A percentile compares a stretch with the other conserved stretches of the same genome.
These are phyloP conservation scores for Deroplatys truncata DNA, from an alignment of 2,888 invertebrate genomes.

Conservation along the genomic window DNA sequence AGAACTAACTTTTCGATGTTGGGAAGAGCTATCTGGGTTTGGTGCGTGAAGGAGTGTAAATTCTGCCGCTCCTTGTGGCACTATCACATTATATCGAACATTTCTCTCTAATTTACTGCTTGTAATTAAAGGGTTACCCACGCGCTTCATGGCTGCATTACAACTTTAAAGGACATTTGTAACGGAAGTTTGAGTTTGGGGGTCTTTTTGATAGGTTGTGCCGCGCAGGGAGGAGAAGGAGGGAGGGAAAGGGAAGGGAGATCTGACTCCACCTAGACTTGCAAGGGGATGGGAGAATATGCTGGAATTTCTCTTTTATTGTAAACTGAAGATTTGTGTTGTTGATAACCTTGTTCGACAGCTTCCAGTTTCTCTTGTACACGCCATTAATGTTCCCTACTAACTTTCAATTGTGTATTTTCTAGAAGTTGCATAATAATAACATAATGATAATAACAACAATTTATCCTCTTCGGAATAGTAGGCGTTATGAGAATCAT, in stretches of 20 bases:
- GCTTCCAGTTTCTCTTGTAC: not conserved
- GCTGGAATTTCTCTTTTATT: not conserved
- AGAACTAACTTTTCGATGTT: conserved; percentile 24
- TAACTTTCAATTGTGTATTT: not conserved
- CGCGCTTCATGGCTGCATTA: conserved; percentile 30
- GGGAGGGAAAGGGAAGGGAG: not conserved
- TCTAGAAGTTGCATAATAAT: too few species aligned
- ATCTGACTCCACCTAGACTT: not conserved
- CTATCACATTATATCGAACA: conserved; percentile 34
- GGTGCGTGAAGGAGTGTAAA: conserved; percentile 33
- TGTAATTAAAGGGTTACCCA: conserved; percentile 34
- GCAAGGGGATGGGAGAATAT: not conserved
- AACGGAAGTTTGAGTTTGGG: conserved; percentile 27
- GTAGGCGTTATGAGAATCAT: too few species aligned
- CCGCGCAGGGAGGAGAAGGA: not conserved
- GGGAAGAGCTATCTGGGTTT: conserved; percentile 32
- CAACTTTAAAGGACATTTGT: conserved; percentile 30
- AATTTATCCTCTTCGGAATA: too few species aligned
- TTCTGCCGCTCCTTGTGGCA: conserved; percentile 28
- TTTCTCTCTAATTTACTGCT: conserved; percentile 33
- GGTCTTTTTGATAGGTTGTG: conserved; percentile 15
- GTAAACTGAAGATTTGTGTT: not conserved
- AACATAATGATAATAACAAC: too few species aligned
- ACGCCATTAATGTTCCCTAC: not conserved
- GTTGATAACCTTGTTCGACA: not conserved